A percentile compares a stretch with the other conserved stretches of the same genome.
Evolutionary conservation across 2,888 invertebrate genomes (phyloP).

Genomic region (Eristalis arbustorum): DNA sequence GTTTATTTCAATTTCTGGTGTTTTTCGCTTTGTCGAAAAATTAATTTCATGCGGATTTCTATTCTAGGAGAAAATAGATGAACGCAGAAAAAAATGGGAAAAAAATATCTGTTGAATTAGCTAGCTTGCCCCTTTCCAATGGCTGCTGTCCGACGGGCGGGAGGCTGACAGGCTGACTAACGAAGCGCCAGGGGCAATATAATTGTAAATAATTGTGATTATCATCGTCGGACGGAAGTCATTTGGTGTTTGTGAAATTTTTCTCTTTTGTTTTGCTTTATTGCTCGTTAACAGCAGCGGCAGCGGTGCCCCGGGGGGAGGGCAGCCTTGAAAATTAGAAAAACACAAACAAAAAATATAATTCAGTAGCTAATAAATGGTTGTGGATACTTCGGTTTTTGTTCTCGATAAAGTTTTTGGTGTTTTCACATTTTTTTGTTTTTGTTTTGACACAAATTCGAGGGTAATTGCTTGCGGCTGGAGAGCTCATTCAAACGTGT

Average conservation of each 20-base stretch:
- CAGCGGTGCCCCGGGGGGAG: neutral
- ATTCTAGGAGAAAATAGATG: neutral
- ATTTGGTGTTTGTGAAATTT: constrained; percentile 1
- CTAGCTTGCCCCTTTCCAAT: neutral
- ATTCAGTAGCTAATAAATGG: neutral
- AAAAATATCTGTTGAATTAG: neutral
- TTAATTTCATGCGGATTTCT: constrained; percentile 6
- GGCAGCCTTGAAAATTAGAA: constrained; percentile 11
- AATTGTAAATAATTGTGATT: constrained; percentile 43
- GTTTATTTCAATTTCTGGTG: neutral
- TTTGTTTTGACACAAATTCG: neutral
- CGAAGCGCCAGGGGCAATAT: constrained; percentile 38
- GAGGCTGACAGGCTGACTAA: neutral
- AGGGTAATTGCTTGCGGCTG: neutral
- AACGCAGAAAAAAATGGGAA: too few relatives aligned
- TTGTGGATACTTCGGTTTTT: neutral
- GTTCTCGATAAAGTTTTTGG: neutral
- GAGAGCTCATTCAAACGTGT: neutral
- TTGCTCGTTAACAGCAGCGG: constrained; percentile 2
- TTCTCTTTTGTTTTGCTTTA: neutral
- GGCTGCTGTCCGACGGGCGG: neutral
- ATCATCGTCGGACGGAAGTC: constrained; percentile 24
- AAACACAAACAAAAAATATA: neutral
- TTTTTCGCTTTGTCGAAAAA: neutral
- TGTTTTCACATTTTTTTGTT: neutral